A percentile compares a stretch with the other conserved stretches of the same genome.
Conservation (phyloP, 1,140 invertebrate species). For the Alviniconcha marisindica region DNA sequence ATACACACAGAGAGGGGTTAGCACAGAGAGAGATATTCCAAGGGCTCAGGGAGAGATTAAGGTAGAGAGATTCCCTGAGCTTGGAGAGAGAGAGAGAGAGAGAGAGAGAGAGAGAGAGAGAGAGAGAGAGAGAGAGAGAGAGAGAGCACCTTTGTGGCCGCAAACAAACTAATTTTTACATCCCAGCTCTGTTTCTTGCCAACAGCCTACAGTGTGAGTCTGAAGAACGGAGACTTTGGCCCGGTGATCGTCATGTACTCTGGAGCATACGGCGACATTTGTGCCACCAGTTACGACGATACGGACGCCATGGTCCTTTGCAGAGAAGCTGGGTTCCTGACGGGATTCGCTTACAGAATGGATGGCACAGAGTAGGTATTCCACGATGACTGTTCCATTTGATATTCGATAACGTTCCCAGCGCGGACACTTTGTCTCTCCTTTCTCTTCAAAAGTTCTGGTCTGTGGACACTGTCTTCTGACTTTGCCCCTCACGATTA, state of each 20-base stretch:
- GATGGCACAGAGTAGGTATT: not conserved
- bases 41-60: too few species aligned
- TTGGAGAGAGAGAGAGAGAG: too few species aligned
- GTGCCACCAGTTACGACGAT: constrained; percentile 63
- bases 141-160: too few species aligned
- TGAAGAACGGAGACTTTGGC: constrained; percentile 56
- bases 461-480: not conserved
- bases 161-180: too few species aligned
- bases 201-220: constrained; percentile 51
- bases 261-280: constrained; percentile 62
- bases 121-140: too few species aligned
- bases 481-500: too few species aligned
- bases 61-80: too few species aligned
- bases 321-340: constrained; percentile 57
- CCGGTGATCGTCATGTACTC: constrained; percentile 52
- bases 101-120: too few species aligned
- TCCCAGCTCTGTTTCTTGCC: too few species aligned
- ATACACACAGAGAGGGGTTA: too few species aligned
- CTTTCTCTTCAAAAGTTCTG: not conserved
- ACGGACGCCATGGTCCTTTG: constrained; percentile 67
- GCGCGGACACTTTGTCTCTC: not conserved
- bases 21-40: too few species aligned
- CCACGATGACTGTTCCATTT: not conserved
- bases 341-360: constrained; percentile 59
- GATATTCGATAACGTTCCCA: too few species aligned